Conservation (phyloP, 2,113 vertebrate genomes). For the Ictidomys tridecemlineatus region DNA sequence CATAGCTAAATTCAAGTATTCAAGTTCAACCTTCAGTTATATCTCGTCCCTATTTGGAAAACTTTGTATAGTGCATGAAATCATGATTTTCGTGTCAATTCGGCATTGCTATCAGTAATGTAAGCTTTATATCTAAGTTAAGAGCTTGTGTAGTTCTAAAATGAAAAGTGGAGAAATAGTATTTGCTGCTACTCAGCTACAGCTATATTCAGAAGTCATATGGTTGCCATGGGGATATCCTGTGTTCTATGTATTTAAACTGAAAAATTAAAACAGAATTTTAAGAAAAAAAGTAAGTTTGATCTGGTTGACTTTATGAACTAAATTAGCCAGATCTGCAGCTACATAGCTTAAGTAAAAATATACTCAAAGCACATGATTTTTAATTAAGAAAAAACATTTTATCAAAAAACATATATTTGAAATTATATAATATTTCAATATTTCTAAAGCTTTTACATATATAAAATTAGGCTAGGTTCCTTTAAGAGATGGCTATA, state of each 20-base stretch:
- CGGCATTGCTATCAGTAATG: not conserved
- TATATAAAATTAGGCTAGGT: not conserved
- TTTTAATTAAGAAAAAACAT: not conserved
- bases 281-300: not conserved
- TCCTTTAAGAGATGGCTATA: slow-evolving; percentile 9
- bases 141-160: not conserved
- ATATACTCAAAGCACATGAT: not conserved
- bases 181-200: not conserved
- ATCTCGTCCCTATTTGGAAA: not conserved
- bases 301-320: not conserved
- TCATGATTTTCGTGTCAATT: not conserved
- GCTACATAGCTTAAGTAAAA: not conserved
- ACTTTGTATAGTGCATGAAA: not conserved
- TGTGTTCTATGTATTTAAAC: not conserved
- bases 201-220: not conserved
- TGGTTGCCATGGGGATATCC: not conserved
- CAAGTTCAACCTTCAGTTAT: not conserved
- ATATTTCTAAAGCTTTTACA: not conserved
- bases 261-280: not conserved
- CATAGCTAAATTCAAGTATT: not conserved
- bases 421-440: slow-evolving; percentile 45
- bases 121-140: not conserved
- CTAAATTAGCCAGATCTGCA: not conserved
- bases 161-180: not conserved
- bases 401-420: not conserved